A percentile compares a stretch with the other conserved stretches of the same genome.
These are phyloP conservation scores for Zosterops pallidus DNA, from an alignment of 2,113 vertebrate species.

Conservation along the genomic window DNA sequence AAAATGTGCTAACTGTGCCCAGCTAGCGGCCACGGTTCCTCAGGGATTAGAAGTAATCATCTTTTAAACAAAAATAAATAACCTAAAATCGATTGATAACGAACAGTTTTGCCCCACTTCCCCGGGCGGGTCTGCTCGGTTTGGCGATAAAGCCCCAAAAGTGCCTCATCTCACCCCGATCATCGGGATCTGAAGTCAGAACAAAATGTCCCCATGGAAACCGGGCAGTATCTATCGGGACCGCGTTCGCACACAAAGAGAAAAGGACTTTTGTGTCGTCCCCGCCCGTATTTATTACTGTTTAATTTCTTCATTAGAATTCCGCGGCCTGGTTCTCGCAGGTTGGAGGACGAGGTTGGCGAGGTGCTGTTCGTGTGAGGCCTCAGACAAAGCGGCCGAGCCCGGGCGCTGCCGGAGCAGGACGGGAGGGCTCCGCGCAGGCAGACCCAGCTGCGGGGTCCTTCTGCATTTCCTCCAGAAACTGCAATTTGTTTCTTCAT, in stretches of 20 bases:
- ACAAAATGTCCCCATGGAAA: slow-evolving; percentile 80
- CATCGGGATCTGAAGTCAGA: slow-evolving; percentile 44
- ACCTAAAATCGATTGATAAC: not conserved
- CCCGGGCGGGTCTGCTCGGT: too few species aligned
- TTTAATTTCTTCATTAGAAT: slow-evolving; percentile 46
- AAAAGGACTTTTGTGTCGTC: slow-evolving; percentile 58
- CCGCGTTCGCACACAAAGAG: slow-evolving; percentile 47
- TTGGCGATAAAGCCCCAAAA: slow-evolving; percentile 26
- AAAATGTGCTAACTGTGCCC: slow-evolving; percentile 61
- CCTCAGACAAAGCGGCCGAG: slow-evolving; percentile 62
- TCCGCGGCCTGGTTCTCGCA: not conserved
- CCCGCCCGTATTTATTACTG: slow-evolving; percentile 58
- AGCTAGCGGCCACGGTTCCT: slow-evolving; percentile 33
- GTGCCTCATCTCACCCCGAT: slow-evolving; percentile 28
- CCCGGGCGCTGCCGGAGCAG: not conserved
- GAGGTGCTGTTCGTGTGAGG: slow-evolving; percentile 17
- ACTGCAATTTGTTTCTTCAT: too few species aligned
- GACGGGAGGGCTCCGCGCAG: not conserved
- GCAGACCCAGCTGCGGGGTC: too few species aligned
- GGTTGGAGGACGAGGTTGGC: not conserved
- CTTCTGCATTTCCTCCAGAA: too few species aligned
- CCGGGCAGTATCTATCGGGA: slow-evolving; percentile 70
- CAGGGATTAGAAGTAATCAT: slow-evolving; percentile 44
- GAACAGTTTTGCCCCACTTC: not conserved
- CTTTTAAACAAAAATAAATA: not conserved